Conservation (phyloP, 2,888 invertebrate species). For the Alviniconcha strummeri region DNA sequence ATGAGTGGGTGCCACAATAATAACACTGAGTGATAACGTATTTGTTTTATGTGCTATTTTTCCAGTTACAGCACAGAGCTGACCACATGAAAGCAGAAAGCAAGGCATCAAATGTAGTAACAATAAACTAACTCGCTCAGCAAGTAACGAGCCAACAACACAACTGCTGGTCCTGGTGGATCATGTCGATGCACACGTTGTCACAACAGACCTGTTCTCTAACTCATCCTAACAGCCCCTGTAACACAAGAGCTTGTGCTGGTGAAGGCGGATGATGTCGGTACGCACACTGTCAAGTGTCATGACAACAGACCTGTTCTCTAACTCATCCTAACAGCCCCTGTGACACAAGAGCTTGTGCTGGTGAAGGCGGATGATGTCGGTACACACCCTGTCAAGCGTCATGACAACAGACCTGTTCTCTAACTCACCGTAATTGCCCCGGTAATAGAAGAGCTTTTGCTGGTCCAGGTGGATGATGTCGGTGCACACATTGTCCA, state of each 20-base stretch:
- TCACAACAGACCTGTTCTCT: no score
- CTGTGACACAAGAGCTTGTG: conserved; percentile 97
- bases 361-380: conserved; percentile 96
- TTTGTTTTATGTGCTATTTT: no score
- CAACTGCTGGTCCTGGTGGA: no score
- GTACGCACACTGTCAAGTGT: conserved; percentile 97
- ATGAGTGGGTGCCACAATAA: no score
- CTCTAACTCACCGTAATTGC: conserved; percentile 75
- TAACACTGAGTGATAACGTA: no score
- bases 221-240: conserved; percentile 81
- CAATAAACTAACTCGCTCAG: no score
- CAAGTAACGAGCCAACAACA: no score
- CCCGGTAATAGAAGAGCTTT: conserved; percentile 96
- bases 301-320: no score
- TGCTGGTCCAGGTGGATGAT: conserved; percentile 97
- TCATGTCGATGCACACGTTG: no score
- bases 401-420: not conserved
- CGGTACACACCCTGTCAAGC: conserved; percentile 99
- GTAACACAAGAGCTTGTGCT: conserved; percentile 95
- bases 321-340: conserved; percentile 77
- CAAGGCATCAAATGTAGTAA: no score
- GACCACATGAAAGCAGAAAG: no score
- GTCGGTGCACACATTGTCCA: conserved; percentile 99
- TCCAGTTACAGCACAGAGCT: no score
- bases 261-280: conserved; percentile 97